phyloP scores from a whole-genome alignment of 2,888 invertebrate genomes.

The Chymomyza procnemis region DNA sequence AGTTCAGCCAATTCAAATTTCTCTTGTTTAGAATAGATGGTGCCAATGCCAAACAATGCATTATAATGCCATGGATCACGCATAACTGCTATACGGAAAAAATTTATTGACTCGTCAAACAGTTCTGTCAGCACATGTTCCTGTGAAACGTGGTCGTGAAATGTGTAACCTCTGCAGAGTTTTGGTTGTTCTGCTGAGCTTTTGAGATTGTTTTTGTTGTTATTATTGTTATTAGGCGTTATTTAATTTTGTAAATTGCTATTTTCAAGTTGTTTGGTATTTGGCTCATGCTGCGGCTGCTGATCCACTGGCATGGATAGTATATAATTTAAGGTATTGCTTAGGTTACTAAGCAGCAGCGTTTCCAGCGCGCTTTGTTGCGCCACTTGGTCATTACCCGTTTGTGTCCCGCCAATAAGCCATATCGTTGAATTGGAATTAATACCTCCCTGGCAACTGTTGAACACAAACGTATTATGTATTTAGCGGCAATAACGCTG shows the following conservation, averaged over 20 bases:
- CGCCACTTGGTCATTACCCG: constrained; percentile 12
- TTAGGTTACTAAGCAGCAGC: constrained; percentile 62
- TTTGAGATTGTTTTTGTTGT: constrained; percentile 76
- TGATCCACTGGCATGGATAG: constrained; percentile 76
- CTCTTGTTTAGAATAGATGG: constrained; percentile 98
- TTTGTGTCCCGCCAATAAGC: constrained; percentile 42
- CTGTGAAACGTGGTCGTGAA: too few species aligned
- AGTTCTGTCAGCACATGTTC: constrained; percentile 98
- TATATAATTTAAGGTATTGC: constrained; percentile 75
- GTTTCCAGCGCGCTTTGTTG: constrained; percentile 37
- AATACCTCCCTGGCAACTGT: constrained; percentile 77
- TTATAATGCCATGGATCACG: constrained; percentile 97
- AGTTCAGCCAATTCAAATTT: constrained; percentile 94
- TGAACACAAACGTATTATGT: constrained; percentile 77
- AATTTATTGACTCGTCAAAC: constrained; percentile 95
- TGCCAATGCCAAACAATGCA: constrained; percentile 99
- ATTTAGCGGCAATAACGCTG: too few species aligned
- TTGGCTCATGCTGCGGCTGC: constrained; percentile 45
- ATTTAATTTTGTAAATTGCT: constrained; percentile 29
- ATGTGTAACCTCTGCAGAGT: too few species aligned
- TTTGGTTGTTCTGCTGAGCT: too few species aligned
- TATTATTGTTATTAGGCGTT: constrained; percentile 26
- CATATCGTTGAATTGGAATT: constrained; percentile 76
- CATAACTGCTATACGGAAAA: constrained; percentile 94
- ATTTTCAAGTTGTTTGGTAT: constrained; percentile 29